Evolutionary conservation across 2,888 invertebrate species (phyloP).

Genomic region (Bembecia ichneumoniformis): DNA sequence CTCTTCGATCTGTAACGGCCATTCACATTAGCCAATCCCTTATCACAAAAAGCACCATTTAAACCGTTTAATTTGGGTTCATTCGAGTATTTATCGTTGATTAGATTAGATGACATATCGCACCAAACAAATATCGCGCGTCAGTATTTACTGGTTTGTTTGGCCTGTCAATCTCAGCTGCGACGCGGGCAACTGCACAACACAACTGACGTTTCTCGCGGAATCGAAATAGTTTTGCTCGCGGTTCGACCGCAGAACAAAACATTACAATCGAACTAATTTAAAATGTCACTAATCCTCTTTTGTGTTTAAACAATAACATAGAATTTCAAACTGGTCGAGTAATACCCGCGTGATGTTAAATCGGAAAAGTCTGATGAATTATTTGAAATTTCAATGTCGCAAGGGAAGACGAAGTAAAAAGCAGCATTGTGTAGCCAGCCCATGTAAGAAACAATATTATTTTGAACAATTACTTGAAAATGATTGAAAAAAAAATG

Average conservation of each 20-base stretch:
- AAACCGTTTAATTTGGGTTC: constrained; percentile 56
- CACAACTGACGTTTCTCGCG: constrained; percentile 38
- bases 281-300: constrained; percentile 23
- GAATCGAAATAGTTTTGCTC: constrained; percentile 46
- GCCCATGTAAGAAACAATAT: constrained; percentile 11
- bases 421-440: constrained; percentile 17
- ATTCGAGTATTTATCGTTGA: constrained; percentile 50
- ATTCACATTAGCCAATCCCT: constrained; percentile 47
- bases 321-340: constrained; percentile 22
- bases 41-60: constrained; percentile 49
- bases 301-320: constrained; percentile 17
- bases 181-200: constrained; percentile 24
- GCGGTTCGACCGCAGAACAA: constrained; percentile 28
- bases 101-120: constrained; percentile 60
- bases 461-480: constrained; percentile 7
- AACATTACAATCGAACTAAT: constrained; percentile 42
- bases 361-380: constrained; percentile 16
- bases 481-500: too few species aligned
- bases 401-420: constrained; percentile 29
- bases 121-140: constrained; percentile 33
- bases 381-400: constrained; percentile 26
- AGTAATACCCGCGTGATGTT: constrained; percentile 21
- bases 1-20: constrained; percentile 58
- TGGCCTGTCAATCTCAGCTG: constrained; percentile 47
- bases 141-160: constrained; percentile 17